phyloP scores from a whole-genome alignment of 1,140 invertebrate species.

The Pseudomyrmex gracilis region DNA sequence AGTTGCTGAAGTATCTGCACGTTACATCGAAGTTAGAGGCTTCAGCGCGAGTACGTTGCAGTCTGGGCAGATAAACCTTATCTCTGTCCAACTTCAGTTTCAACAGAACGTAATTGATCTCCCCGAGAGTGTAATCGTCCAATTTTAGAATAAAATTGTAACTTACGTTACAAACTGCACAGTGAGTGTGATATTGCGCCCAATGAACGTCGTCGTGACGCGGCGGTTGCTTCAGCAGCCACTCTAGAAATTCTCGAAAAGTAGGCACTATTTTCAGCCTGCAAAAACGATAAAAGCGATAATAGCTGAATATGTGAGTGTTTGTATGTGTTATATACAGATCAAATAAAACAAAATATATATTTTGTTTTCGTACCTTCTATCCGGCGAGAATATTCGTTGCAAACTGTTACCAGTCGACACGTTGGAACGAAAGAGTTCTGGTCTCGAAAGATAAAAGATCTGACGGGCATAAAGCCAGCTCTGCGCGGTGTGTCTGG shows the following conservation, averaged over 20 bases:
- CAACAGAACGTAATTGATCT: conserved; percentile 77
- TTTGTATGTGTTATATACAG: neutral
- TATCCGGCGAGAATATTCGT: conserved; percentile 78
- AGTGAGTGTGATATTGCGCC: conserved; percentile 81
- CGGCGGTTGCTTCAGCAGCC: conserved; percentile 77
- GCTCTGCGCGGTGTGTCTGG: conserved; percentile 81
- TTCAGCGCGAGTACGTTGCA: conserved; percentile 75
- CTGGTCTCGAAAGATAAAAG: conserved; percentile 80
- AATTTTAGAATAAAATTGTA: conserved; percentile 82
- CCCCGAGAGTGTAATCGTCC: conserved; percentile 76
- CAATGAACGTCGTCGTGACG: conserved; percentile 82
- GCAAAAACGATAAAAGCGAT: neutral
- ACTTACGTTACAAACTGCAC: conserved; percentile 78
- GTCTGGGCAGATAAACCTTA: conserved; percentile 70
- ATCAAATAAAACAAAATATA: neutral
- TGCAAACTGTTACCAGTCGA: conserved; percentile 71
- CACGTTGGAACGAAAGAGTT: conserved; percentile 78
- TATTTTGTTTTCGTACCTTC: conserved; percentile 72
- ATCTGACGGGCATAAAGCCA: conserved; percentile 83
- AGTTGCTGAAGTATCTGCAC: conserved; percentile 81
- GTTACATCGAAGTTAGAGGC: conserved; percentile 76
- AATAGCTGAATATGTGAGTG: neutral
- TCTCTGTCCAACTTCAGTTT: conserved; percentile 73
- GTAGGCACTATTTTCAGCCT: conserved; percentile 83
- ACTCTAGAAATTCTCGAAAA: conserved; percentile 82